These are phyloP conservation scores for Oeneis ivallda DNA, from an alignment of 2,888 invertebrate species.

Conservation along the genomic window DNA sequence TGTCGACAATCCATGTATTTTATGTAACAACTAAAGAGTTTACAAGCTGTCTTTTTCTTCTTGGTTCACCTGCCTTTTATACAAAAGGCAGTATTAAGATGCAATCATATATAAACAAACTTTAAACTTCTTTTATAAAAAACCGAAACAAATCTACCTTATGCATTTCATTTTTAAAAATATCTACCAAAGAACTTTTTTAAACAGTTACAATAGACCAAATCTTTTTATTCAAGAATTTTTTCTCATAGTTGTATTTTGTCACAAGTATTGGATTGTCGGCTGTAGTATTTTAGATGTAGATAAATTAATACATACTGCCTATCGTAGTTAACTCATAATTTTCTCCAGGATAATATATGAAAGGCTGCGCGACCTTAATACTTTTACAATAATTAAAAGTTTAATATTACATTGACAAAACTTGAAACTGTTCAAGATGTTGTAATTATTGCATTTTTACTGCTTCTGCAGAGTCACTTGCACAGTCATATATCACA, in stretches of 20 bases:
- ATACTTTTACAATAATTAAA: too few species aligned
- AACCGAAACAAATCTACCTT: background rate
- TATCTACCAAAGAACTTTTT: constrained; percentile 11
- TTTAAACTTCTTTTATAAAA: background rate
- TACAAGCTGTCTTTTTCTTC: background rate
- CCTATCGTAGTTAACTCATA: constrained; percentile 28
- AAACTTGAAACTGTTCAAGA: too few species aligned
- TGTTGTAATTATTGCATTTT: too few species aligned
- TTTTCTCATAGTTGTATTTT: background rate
- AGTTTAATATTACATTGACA: too few species aligned
- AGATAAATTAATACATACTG: constrained; percentile 29
- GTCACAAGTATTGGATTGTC: constrained; percentile 27
- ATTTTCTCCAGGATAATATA: constrained; percentile 24
- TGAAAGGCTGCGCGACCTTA: constrained; percentile 21
- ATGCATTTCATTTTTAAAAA: background rate
- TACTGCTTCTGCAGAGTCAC: too few species aligned
- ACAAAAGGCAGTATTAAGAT: background rate
- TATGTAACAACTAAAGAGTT: background rate
- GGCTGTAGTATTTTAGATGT: constrained; percentile 26
- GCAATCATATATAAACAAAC: background rate
- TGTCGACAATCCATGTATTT: constrained; percentile 28
- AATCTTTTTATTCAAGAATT: constrained; percentile 3
- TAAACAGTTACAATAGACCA: background rate
- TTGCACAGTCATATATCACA: too few species aligned
- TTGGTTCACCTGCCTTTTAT: background rate